phyloP scores from a whole-genome alignment of 1,140 invertebrate genomes.

The Drosophila littoralis region DNA sequence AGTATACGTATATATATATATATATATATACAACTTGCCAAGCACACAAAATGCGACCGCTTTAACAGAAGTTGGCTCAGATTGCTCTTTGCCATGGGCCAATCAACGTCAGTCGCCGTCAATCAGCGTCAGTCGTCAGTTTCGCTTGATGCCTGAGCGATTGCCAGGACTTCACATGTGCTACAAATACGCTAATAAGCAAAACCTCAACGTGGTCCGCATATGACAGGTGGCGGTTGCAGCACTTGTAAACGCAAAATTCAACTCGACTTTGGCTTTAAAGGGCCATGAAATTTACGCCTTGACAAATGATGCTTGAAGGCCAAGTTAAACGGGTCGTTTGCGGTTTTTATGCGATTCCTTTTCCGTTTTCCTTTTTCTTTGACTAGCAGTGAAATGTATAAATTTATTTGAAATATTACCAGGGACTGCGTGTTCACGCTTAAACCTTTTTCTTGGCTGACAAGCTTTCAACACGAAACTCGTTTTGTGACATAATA shows the following conservation, averaged over 20 bases:
- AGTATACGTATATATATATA: constrained; percentile 2
- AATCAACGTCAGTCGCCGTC: constrained; percentile 61
- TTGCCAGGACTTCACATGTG: constrained; percentile 35
- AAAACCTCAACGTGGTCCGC: constrained; percentile 9
- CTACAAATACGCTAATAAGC: constrained; percentile 49
- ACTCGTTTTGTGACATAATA: constrained; percentile 64
- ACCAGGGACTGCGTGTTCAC: constrained; percentile 39
- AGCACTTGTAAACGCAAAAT: neutral
- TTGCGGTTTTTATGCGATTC: constrained; percentile 40
- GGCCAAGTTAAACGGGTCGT: constrained; percentile 60
- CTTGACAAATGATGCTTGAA: constrained; percentile 67
- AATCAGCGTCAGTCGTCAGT: constrained; percentile 13
- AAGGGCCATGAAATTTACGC: constrained; percentile 55
- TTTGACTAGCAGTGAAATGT: constrained; percentile 38
- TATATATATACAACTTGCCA: constrained; percentile 45
- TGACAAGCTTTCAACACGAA: constrained; percentile 58
- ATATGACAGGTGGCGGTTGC: constrained; percentile 1
- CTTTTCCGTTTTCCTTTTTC: constrained; percentile 1
- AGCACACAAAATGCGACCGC: constrained; percentile 8
- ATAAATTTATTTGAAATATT: constrained; percentile 73
- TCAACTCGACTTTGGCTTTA: constrained; percentile 14
- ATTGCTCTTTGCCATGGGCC: constrained; percentile 34
- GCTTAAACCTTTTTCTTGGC: constrained; percentile 54
- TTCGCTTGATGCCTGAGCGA: constrained; percentile 49
- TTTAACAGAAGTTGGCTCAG: constrained; percentile 26